These are phyloP conservation scores for Argyresthia goedartella DNA, from an alignment of 2,888 invertebrate genomes.

Conservation along the genomic window DNA sequence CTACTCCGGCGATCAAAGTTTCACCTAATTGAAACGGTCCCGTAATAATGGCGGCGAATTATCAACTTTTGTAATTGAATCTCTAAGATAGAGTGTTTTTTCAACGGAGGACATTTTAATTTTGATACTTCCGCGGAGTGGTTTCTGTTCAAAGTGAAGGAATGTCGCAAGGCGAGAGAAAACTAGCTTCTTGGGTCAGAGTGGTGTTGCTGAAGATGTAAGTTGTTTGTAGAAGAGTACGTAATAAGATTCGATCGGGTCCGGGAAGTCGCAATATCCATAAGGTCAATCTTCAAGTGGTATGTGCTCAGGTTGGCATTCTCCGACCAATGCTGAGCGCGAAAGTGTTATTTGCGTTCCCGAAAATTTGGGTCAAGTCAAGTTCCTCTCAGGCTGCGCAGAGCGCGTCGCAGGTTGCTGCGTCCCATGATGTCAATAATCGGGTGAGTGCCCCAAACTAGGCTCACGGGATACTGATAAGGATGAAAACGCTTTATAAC, in stretches of 20 bases:
- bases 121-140: too few species aligned
- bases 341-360: too few species aligned
- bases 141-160: too few species aligned
- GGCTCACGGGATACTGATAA: conserved; percentile 52
- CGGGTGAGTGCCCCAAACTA: conserved; percentile 42
- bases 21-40: conserved; percentile 22
- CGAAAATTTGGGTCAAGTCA: too few species aligned
- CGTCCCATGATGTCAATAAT: conserved; percentile 40
- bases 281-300: too few species aligned
- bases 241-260: not conserved
- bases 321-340: too few species aligned
- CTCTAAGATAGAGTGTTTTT: not conserved
- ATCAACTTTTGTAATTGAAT: not conserved
- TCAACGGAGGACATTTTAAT: too few species aligned
- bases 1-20: conserved; percentile 25
- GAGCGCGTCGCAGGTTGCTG: conserved; percentile 1
- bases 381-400: not conserved
- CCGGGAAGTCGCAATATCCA: not conserved
- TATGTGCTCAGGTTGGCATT: too few species aligned
- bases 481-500: conserved; percentile 64
- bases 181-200: too few species aligned
- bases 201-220: too few species aligned
- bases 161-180: too few species aligned
- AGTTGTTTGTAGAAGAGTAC: too few species aligned
- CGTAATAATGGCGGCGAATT: not conserved